Evolutionary conservation across 1,140 invertebrate genomes (phyloP).

Genomic region (Drosophila suzukii): DNA sequence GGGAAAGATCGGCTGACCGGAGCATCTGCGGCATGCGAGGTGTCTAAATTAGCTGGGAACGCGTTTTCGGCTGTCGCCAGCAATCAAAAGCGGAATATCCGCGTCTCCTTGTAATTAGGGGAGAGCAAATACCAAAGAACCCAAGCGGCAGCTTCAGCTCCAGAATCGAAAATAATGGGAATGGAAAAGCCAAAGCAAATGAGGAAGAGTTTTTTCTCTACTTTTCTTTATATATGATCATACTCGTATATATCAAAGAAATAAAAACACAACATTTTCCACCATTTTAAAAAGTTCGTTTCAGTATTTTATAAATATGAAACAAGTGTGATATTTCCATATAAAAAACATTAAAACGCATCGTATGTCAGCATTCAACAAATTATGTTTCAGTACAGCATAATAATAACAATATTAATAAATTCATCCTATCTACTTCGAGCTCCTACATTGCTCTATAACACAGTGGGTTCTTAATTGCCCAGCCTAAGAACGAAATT

Average conservation of each 20-base stretch:
- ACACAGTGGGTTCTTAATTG: slow-evolving; percentile 5
- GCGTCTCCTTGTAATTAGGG: slow-evolving; percentile 67
- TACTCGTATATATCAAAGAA: not conserved
- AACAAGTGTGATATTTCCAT: too few relatives aligned
- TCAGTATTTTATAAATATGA: too few relatives aligned
- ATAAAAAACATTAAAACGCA: too few relatives aligned
- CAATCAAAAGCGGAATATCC: slow-evolving; percentile 74
- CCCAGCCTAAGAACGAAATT: slow-evolving; percentile 2
- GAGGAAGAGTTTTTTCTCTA: not conserved
- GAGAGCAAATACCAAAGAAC: slow-evolving; percentile 56
- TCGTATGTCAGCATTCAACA: too few relatives aligned
- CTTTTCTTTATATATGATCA: not conserved
- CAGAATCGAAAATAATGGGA: slow-evolving; percentile 1
- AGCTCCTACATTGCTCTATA: not conserved
- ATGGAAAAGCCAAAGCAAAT: not conserved
- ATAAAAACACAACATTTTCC: too few relatives aligned
- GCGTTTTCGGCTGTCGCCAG: slow-evolving; percentile 72
- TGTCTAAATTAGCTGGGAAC: slow-evolving; percentile 83
- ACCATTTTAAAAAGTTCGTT: too few relatives aligned
- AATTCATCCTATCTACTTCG: not conserved
- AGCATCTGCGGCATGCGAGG: slow-evolving; percentile 73
- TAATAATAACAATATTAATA: not conserved
- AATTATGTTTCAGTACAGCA: too few relatives aligned
- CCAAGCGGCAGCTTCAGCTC: slow-evolving; percentile 7
- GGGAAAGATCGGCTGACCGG: slow-evolving; percentile 3